These are phyloP conservation scores for Salvelinus alpinus DNA, from an alignment of 2,113 vertebrate genomes.

Conservation along the genomic window DNA sequence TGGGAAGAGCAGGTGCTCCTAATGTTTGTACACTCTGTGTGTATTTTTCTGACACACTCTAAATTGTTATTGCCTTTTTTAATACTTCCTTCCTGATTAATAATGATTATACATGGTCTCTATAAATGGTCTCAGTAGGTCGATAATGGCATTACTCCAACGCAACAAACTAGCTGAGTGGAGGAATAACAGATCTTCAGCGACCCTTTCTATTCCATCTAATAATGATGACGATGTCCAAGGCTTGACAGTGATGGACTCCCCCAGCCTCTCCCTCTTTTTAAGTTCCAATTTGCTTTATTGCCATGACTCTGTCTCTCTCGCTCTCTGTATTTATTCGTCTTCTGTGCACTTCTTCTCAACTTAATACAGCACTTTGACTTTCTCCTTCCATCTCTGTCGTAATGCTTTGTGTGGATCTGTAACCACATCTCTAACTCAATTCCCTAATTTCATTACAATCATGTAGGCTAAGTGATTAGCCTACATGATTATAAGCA, in stretches of 20 bases:
- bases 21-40: too few species aligned
- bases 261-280: constrained; percentile 13
- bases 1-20: too few species aligned
- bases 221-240: constrained; percentile 53
- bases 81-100: constrained; percentile 25
- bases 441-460: too few species aligned
- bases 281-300: constrained; percentile 39
- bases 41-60: constrained; percentile 26
- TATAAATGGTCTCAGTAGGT: constrained; percentile 15
- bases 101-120: constrained; percentile 41
- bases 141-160: constrained; percentile 46
- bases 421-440: too few species aligned
- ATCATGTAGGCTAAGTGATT: too few species aligned
- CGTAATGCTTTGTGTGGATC: too few species aligned
- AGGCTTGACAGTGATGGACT: constrained; percentile 60
- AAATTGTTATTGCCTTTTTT: constrained; percentile 45
- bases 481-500: too few species aligned
- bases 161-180: constrained; percentile 36
- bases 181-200: too few species aligned
- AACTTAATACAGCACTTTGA: constrained; percentile 7
- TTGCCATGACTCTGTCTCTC: neutral
- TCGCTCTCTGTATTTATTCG: neutral
- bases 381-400: neutral
- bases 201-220: too few species aligned
- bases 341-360: too few species aligned